Base-by-base conservation (phyloP, 1,140 invertebrate genomes). In the Neodiprion virginianus region DNA sequence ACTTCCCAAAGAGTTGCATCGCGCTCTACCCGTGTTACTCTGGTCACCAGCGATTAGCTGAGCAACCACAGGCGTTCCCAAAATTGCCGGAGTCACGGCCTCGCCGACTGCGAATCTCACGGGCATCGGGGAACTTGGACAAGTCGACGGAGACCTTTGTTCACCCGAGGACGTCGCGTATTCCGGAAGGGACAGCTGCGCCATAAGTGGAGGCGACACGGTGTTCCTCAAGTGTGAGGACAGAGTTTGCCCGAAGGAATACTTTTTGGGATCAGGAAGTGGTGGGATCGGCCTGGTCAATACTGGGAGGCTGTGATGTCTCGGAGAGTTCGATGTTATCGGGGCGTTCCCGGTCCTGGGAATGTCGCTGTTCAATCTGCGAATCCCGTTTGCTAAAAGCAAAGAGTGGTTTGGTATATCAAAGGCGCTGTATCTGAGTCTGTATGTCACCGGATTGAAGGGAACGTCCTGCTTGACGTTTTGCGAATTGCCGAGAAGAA, bases 391-490 rank as follows among this genome's bases (percentile, higher is more conserved):
- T 66, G 48, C 28, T 48, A 71, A 14, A 11, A 69, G 48, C 9
- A 80, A n/a, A 11, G 77, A 74, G 14, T 82, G 81, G 1, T 78
- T 71, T 10, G 81, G 74, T 28, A 78, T 81, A 5, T 81, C 80
- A 71, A 81, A 79, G n/a, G 73, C 72, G n/a, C 23, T 74, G 7
- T 49, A 72, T 67, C 72, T 73, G 71, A 83, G 87, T 72, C 49
- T 78, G 77, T 86, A 86, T 23, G 78, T 74, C 14, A 82, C 76
- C 1, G 93, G 93, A 83, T 93, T 91, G 84, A 95, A 95, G 74
- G 94, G 93, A 71, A 94, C 92, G 73, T 92, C 90, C 77, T 94
- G 93, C 84, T 94, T 94, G 0, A 94, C 93, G 79, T 94, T 94
- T 67, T 91, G 91, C 14, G 93, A 94, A 78, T 93, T 91, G 17